phyloP scores from a whole-genome alignment of 2,888 invertebrate genomes.

The Chaetoderma sp. region DNA sequence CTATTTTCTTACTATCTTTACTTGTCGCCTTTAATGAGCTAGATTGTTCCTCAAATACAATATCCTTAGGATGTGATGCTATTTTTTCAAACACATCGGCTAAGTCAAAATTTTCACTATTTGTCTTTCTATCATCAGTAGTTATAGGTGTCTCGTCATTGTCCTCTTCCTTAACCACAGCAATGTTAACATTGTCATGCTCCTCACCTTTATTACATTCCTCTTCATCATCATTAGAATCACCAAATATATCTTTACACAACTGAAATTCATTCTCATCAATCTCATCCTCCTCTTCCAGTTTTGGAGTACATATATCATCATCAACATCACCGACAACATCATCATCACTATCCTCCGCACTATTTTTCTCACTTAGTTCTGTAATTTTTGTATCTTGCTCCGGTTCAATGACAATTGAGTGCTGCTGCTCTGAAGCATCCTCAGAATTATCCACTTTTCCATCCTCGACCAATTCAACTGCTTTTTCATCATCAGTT shows the following conservation, averaged over 20 bases:
- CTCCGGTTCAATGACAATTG: no score
- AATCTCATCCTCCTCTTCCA: slow-evolving; percentile 17
- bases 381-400: no score
- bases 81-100: no score
- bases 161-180: slow-evolving; percentile 2
- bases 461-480: neutral
- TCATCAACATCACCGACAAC: neutral
- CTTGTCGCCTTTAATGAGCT: no score
- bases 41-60: no score
- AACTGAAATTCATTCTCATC: slow-evolving; percentile 30
- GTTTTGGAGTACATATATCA: neutral
- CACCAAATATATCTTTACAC: slow-evolving; percentile 37
- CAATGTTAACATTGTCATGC: no score
- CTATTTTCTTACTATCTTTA: neutral
- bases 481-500: slow-evolving; percentile 2
- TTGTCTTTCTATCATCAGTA: neutral
- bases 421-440: neutral
- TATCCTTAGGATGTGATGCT: no score
- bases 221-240: slow-evolving; percentile 33
- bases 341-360: neutral
- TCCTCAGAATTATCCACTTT: neutral
- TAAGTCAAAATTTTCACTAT: neutral
- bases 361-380: no score
- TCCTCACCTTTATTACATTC: slow-evolving; percentile 30
- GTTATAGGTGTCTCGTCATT: slow-evolving; percentile 10